A percentile compares a stretch with the other conserved stretches of the same genome.
These are phyloP conservation scores for Diarsia brunnea DNA, from an alignment of 2,888 invertebrate genomes.

Conservation along the genomic window DNA sequence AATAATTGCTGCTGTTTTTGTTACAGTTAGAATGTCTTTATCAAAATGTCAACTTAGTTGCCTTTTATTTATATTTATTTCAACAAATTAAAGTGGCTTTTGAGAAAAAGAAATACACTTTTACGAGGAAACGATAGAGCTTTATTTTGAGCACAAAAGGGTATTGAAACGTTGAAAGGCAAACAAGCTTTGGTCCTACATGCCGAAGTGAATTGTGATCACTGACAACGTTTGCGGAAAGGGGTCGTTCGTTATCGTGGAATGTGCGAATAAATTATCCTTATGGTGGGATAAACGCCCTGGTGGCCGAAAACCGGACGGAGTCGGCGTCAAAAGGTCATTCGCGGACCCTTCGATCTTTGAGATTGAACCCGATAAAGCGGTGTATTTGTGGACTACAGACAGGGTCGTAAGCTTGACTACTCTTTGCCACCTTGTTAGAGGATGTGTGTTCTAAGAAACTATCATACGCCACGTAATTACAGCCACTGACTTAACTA, in stretches of 20 bases:
- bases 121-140: constrained; percentile 22
- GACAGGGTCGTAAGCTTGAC: background rate
- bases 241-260: constrained; percentile 57
- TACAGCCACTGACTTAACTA: constrained; percentile 9
- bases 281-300: constrained; percentile 65
- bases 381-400: constrained; percentile 9
- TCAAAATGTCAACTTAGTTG: background rate
- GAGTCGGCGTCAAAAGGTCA: constrained; percentile 69
- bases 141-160: constrained; percentile 37
- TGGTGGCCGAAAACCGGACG: constrained; percentile 66
- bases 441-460: constrained; percentile 24
- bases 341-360: constrained; percentile 58
- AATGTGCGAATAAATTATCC: constrained; percentile 73
- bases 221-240: constrained; percentile 52
- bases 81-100: constrained; percentile 15
- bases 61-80: constrained; percentile 20
- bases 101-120: constrained; percentile 10
- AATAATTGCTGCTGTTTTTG: constrained; percentile 8
- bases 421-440: constrained; percentile 2
- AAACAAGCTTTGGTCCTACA: constrained; percentile 38
- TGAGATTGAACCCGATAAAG: constrained; percentile 32
- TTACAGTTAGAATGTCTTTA: background rate
- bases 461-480: constrained; percentile 14
- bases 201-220: constrained; percentile 54
- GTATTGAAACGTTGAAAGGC: constrained; percentile 41